Evolutionary conservation across 2,888 invertebrate species (phyloP), one percentile per base, ranked within the genome.

Genomic region (Lasioglossum zephyrum): DNA sequence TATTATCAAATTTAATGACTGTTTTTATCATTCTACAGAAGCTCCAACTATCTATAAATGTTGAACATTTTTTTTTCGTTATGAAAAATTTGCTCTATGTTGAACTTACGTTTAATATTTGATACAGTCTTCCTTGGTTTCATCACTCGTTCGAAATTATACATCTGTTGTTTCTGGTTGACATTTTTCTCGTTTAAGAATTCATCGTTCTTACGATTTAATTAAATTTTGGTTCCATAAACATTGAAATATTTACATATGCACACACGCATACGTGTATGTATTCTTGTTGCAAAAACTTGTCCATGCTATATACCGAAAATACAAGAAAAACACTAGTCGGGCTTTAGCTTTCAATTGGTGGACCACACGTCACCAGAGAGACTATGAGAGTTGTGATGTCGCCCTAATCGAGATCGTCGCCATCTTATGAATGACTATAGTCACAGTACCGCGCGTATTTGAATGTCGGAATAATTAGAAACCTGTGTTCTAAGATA

Each of bases 211-310:
- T 49, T 31, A 13, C 70, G n/a, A 70, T 41, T 70, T 70, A 41
- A 70, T 70, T 70, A 70, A 70, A 41, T 39, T 70, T 70, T 41
- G n/a, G 70, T 70, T 41, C 70, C 70, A 39, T 70, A 41, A 70
- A 39, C 70, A 70, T 70, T 74, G 74, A 53, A 74, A 74, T 31
- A 74, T 53, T 36, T 70, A 41, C 41, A 70, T 41, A 70, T 70
- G 41, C n/a, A 70, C 39, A 69, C 36, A 39, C n/a, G 70, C 41
- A 70, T n/a, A 70, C 49, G 36, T 8, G 31, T 63, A 41, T 41
- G 31, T 70, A 2, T 11, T 41, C n/a, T 70, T 70, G 13, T 70
- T 70, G 70, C 41, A 70, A 70, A 66, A 70, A 70, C 70, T 70
- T 70, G 70, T 70, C 41, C 70, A 41, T 70, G 4, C 5, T n/a